phyloP scores from a whole-genome alignment of 2,797 vertebrate genomes.

The Lithobates pipiens region DNA sequence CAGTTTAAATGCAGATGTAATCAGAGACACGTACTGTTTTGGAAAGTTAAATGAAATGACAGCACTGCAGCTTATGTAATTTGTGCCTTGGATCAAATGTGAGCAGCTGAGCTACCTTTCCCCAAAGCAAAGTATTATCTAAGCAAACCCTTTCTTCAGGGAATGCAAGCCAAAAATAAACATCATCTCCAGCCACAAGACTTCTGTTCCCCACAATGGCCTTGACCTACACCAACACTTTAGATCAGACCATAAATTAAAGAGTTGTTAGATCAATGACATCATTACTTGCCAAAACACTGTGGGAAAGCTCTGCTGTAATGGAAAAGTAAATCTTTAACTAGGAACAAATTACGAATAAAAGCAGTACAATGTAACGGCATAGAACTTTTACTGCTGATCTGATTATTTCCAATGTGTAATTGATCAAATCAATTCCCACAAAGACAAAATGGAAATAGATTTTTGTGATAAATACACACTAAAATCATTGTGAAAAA shows the following conservation, averaged over 20 bases:
- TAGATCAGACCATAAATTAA: constrained; percentile 50
- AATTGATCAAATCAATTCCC: neutral
- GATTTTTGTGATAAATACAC: no score
- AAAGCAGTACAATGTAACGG: neutral
- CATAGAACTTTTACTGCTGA: no score
- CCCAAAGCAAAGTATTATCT: constrained; percentile 17
- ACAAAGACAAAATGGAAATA: no score
- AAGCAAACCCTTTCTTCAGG: neutral
- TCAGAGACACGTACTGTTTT: constrained; percentile 20
- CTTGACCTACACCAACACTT: constrained; percentile 56
- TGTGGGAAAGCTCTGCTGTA: constrained; percentile 50
- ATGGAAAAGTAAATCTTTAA: constrained; percentile 52
- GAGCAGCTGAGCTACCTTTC: constrained; percentile 14
- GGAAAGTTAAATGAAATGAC: constrained; percentile 23
- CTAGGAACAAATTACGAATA: constrained; percentile 38
- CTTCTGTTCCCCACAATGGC: constrained; percentile 49
- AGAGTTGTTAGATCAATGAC: constrained; percentile 42
- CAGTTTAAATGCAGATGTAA: constrained; percentile 16
- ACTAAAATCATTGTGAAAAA: neutral
- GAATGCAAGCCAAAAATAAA: constrained; percentile 27
- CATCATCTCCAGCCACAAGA: constrained; percentile 34
- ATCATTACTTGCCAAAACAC: constrained; percentile 43
- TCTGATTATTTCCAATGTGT: neutral
- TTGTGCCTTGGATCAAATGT: constrained; percentile 33
- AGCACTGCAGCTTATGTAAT: constrained; percentile 36